A percentile compares a stretch with the other conserved stretches of the same genome.
These are phyloP conservation scores for Cladopsammia gracilis DNA, from an alignment of 64 coral and sea anemone genomes.

Conservation along the genomic window DNA sequence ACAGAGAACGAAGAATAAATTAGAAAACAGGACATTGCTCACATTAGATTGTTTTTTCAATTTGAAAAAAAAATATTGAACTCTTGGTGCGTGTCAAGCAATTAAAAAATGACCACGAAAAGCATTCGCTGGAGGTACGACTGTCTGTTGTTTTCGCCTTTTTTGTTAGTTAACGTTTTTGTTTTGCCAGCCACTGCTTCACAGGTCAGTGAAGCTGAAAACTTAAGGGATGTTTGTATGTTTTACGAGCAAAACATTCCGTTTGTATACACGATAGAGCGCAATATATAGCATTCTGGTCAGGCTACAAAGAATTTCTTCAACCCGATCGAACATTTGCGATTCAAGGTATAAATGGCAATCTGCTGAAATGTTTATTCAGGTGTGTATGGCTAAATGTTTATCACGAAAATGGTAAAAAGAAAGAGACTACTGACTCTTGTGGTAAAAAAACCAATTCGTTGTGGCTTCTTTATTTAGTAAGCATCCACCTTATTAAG, in stretches of 20 bases:
- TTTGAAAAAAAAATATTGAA: too few species aligned
- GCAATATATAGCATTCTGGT: neutral
- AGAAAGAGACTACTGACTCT: neutral
- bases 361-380: constrained; percentile 20
- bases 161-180: neutral
- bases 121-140: neutral
- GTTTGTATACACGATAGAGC: neutral
- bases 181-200: neutral
- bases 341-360: neutral
- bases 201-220: neutral
- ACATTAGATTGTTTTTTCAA: too few species aligned
- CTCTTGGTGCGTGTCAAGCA: too few species aligned
- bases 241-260: neutral
- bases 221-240: neutral
- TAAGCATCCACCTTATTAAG: neutral
- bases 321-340: neutral
- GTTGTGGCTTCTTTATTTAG: neutral
- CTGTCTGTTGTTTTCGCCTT: neutral
- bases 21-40: too few species aligned
- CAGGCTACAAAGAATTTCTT: neutral
- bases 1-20: too few species aligned
- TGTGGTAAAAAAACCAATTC: neutral
- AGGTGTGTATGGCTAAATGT: neutral
- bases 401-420: constrained; percentile 9
- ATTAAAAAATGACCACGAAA: neutral